Evolutionary conservation across 2,797 vertebrate genomes (phyloP).

Genomic region (Thunnus albacares): DNA sequence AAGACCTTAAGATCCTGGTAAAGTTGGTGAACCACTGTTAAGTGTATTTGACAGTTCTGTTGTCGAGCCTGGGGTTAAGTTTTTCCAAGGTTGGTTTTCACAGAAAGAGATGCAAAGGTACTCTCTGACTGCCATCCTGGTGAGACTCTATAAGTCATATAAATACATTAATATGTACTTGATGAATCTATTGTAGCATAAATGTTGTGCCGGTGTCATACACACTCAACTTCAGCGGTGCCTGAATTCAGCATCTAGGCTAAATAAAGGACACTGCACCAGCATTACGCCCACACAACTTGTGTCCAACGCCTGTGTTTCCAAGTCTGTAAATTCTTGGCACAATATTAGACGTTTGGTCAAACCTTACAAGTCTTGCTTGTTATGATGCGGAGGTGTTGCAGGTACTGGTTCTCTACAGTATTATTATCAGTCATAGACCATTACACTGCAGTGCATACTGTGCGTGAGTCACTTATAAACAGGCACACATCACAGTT

Average conservation of each 20-base stretch:
- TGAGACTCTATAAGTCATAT: constrained; percentile 13
- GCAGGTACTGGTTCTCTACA: constrained; percentile 62
- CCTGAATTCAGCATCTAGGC: constrained; percentile 55
- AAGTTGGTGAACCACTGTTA: constrained; percentile 10
- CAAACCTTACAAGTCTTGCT: constrained; percentile 27
- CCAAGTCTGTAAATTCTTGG: constrained; percentile 63
- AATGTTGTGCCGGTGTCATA: constrained; percentile 51
- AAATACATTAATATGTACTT: constrained; percentile 45
- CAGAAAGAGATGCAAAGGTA: constrained; percentile 10
- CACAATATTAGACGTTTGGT: constrained; percentile 34
- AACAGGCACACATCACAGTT: constrained; percentile 16
- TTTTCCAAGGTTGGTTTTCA: constrained; percentile 13
- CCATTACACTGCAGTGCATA: constrained; percentile 17
- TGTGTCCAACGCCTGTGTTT: constrained; percentile 62
- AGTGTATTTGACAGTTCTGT: constrained; percentile 38
- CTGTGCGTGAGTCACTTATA: constrained; percentile 23
- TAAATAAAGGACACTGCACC: constrained; percentile 68
- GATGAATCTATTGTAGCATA: constrained; percentile 59
- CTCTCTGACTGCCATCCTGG: constrained; percentile 10
- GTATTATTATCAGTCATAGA: constrained; percentile 29
- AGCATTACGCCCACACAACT: constrained; percentile 64
- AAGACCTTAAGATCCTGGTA: background rate
- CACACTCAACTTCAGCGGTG: constrained; percentile 47
- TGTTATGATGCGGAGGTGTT: constrained; percentile 42
- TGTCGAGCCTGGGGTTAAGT: constrained; percentile 4